A percentile compares a stretch with the other conserved stretches of the same genome.
phyloP scores from a whole-genome alignment of 2,888 invertebrate species.

The Stegophylla sp. region DNA sequence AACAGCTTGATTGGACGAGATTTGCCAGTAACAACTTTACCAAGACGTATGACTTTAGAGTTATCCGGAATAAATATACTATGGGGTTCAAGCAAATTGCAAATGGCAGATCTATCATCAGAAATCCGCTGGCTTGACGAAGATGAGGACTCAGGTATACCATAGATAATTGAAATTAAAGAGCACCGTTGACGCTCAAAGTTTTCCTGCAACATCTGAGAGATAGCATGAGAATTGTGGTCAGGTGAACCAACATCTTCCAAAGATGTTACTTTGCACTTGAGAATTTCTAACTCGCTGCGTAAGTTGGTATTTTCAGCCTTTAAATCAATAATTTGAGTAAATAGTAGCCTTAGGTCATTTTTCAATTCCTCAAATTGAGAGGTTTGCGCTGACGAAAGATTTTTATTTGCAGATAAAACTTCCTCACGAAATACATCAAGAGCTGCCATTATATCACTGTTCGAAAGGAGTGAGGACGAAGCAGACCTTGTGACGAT shows the following conservation, averaged over 20 bases:
- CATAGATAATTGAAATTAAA: background rate
- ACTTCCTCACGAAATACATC: background rate
- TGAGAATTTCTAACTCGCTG: too few relatives aligned
- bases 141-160: background rate
- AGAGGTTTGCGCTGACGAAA: background rate
- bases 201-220: background rate
- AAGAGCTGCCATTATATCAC: background rate
- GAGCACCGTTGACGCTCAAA: background rate
- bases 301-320: background rate
- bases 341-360: background rate
- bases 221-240: too few relatives aligned
- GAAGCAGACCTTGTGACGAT: background rate
- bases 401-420: constrained; percentile 9
- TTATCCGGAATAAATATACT: too few relatives aligned
- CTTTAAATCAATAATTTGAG: background rate
- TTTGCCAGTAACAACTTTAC: too few relatives aligned
- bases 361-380: constrained; percentile 5
- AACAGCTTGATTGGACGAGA: too few relatives aligned
- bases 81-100: too few relatives aligned
- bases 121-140: background rate
- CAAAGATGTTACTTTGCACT: too few relatives aligned
- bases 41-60: too few relatives aligned
- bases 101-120: background rate
- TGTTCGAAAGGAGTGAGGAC: background rate
- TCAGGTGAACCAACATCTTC: too few relatives aligned